phyloP scores from a whole-genome alignment of 2,113 vertebrate species.

The Lipophrys pholis region DNA sequence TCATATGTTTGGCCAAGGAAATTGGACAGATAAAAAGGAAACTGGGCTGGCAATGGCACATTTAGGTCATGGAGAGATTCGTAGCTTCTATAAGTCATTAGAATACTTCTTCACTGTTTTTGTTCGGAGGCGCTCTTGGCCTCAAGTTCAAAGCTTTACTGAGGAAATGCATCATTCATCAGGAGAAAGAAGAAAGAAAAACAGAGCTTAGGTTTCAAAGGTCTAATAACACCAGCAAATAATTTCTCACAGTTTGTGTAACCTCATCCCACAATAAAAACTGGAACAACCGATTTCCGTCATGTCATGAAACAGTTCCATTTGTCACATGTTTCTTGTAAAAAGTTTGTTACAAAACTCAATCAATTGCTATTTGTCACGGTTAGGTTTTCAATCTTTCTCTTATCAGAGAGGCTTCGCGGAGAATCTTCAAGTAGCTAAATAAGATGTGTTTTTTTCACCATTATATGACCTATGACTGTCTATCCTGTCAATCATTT shows the following conservation, averaged over 20 bases:
- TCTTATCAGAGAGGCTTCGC: background rate
- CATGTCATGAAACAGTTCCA: background rate
- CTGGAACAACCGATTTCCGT: conserved; percentile 6
- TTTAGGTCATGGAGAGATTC: conserved; percentile 20
- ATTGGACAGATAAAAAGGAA: conserved; percentile 21
- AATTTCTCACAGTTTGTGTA: conserved; percentile 56
- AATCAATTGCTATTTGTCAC: background rate
- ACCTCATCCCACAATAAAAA: conserved; percentile 31
- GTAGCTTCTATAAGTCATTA: conserved; percentile 15
- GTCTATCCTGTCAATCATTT: conserved; percentile 51
- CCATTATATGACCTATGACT: conserved; percentile 30
- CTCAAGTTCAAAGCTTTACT: conserved; percentile 51
- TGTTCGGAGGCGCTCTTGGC: conserved; percentile 48
- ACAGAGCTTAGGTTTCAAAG: conserved; percentile 69
- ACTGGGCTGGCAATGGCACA: background rate
- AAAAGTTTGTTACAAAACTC: background rate
- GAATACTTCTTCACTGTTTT: conserved; percentile 31
- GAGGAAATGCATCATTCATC: conserved; percentile 50
- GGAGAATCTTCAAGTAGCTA: background rate
- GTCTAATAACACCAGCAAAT: conserved; percentile 51
- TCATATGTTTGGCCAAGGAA: conserved; percentile 1
- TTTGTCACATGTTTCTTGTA: background rate
- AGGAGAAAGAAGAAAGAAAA: conserved; percentile 48
- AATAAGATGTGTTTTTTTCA: conserved; percentile 24
- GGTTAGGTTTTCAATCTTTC: no score